These are phyloP conservation scores for Narcine bancroftii DNA, from an alignment of 2,113 vertebrate species.

Conservation along the genomic window DNA sequence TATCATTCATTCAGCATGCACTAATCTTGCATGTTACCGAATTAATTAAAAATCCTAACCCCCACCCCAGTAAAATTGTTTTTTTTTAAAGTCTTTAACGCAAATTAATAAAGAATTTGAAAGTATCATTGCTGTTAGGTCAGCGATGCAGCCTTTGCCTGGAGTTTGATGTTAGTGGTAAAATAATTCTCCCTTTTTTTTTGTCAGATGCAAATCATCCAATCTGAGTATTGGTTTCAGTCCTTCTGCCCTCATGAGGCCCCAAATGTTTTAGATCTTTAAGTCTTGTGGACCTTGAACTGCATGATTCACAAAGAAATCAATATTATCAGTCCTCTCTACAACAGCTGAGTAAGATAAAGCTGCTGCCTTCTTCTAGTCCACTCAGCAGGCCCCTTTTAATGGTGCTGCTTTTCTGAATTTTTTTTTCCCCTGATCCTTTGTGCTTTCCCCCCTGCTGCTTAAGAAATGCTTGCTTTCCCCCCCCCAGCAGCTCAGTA, in stretches of 20 bases:
- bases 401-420: neutral
- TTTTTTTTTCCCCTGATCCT: neutral
- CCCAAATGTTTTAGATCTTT: neutral
- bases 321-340: neutral
- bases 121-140: neutral
- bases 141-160: neutral
- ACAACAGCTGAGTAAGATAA: neutral
- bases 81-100: no score
- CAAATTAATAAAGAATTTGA: neutral
- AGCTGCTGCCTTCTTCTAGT: neutral
- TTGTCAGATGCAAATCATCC: no score
- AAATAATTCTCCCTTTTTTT: neutral
- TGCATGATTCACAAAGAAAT: neutral
- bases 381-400: neutral
- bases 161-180: neutral
- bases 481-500: neutral
- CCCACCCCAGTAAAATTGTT: neutral
- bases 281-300: neutral
- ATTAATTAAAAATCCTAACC: no score
- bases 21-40: no score
- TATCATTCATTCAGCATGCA: no score
- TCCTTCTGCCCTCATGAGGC: neutral
- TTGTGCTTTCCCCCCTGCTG: neutral
- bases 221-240: neutral
- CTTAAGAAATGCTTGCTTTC: slow-evolving; percentile 8